Conservation (phyloP, 2,797 vertebrate species). For the Numenius phaeopus region DNA sequence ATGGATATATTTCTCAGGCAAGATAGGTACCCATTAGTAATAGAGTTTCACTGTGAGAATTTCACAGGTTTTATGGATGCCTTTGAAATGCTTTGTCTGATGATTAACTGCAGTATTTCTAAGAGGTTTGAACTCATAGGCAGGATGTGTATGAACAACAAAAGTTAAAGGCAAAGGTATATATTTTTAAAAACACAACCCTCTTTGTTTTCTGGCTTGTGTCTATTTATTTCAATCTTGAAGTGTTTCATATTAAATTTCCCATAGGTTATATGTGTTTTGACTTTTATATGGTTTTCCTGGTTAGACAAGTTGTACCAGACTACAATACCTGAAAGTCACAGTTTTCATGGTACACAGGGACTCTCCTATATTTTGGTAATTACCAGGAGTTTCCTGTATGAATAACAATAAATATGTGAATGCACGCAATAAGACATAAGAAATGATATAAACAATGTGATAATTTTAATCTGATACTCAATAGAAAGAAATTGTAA, state of each 20-base stretch:
- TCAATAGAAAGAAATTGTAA: not conserved
- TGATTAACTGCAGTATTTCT: not conserved
- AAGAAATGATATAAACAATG: not conserved
- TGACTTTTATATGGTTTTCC: not conserved
- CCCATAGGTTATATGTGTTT: not conserved
- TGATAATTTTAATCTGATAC: not conserved
- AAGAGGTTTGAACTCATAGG: not conserved
- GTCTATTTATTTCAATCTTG: not conserved
- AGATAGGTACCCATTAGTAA: not conserved
- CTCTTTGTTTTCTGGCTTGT: not conserved
- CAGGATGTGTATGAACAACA: not conserved
- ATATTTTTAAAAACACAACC: not conserved
- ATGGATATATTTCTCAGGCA: not conserved
- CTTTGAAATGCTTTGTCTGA: not conserved
- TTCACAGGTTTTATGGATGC: accelerated
- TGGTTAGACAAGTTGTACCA: not conserved
- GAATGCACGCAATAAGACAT: not conserved
- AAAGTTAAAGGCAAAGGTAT: not conserved
- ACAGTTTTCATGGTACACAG: not conserved
- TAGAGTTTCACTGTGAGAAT: not conserved
- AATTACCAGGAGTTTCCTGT: not conserved
- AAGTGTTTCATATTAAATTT: not conserved
- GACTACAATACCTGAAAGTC: not conserved
- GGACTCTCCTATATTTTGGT: not conserved
- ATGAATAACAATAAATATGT: not conserved